Evolutionary conservation across 2,113 vertebrate genomes (phyloP), one percentile per base, ranked within the genome.

Genomic region (Tetrao urogallus): DNA sequence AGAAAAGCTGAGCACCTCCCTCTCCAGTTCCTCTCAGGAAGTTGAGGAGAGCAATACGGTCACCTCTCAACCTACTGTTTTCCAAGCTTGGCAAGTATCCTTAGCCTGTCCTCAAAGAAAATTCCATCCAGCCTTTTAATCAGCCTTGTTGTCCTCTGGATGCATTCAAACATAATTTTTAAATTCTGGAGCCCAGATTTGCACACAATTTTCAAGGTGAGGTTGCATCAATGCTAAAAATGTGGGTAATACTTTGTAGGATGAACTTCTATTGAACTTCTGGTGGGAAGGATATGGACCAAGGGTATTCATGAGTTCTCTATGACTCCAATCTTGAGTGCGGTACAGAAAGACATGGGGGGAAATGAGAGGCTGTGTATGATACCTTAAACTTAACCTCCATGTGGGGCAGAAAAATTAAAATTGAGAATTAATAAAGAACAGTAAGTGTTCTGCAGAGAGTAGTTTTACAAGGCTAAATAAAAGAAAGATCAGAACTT

Each of bases 381-480:
- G 21, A 77, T 36, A 28, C 56, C 42, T 86, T 20, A 75, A 78
- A 84, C 38, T 89, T 84, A 83, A 88, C 63, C 28, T 78, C 38
- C 2, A 2, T 20, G 6, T 3, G 0, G 6, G 5, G 18, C 14
- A 90, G 52, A 74, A 88, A 84, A 30, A 61, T n/a, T 72, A n/a
- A 84, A 83, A 72, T 9, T 11, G 19, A n/a, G 25, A 36, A 24
- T 74, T 86, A 90, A 86, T 86, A 93, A 77, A 56, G 67, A 65
- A 42, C 17, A 61, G 3, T 25, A 52, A 73, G 8, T 67, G 42
- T 13, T 91, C n/a, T 48, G 32, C 48, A 81, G 82, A 70, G 63
- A 77, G 34, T 47, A 13, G 30, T 84, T 96, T 91, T 88, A 91
- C 42, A 94, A 85, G 52, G 74, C 88, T 73, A 72, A 95, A 87